Base-by-base conservation (phyloP, 2,113 vertebrate genomes). In the Gnathonemus echidnorhynchus region DNA sequence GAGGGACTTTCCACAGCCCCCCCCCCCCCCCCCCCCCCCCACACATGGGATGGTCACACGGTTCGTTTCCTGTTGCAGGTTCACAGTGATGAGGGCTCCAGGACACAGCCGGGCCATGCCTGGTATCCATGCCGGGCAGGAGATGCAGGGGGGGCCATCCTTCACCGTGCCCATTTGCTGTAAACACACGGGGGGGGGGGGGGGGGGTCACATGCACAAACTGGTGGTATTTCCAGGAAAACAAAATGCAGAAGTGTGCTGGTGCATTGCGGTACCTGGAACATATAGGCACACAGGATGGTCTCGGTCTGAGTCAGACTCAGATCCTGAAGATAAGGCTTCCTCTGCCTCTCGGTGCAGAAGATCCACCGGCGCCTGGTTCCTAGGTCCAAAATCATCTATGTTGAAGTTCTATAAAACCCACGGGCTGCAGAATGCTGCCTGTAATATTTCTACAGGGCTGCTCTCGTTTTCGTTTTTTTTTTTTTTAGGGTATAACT, bases 11-110 rank as follows among this genome's bases (percentile, higher is more conserved):
- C 88, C 50, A 86, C 92, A 83, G 89, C 92, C 92, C 92, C 92
- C 89, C 84, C 92, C 90, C 93, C 53, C 89, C 84, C 91, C 89
- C 93, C 53, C 1, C 89, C 45, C 86, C 87, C 92, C 91, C 58
- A 24, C 24, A 7, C 8, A 3, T 24, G 58, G 19, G 58, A 62
- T n/a, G 24, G 24, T 62, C 24, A 62, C 74, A 92, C 52, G 91
- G 92, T 95, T 94, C 93, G 92, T 92, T 96, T 91, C 95, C 95
- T 96, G 96, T 95, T 95, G 95, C 92, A 91, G 91, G 27, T 90
- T 87, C 70, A 80, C 94, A 92, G 93, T 94, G 94, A 93, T 93
- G 94, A 93, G 27, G 15, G 24, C 88, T 19, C 46, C 48, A 19
- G 46, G n/a, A 66, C n/a, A 50, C 45, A 48, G 13, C 7, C 46